Evolutionary conservation across 1,140 invertebrate species (phyloP).

Genomic region (Pararge aegeria): DNA sequence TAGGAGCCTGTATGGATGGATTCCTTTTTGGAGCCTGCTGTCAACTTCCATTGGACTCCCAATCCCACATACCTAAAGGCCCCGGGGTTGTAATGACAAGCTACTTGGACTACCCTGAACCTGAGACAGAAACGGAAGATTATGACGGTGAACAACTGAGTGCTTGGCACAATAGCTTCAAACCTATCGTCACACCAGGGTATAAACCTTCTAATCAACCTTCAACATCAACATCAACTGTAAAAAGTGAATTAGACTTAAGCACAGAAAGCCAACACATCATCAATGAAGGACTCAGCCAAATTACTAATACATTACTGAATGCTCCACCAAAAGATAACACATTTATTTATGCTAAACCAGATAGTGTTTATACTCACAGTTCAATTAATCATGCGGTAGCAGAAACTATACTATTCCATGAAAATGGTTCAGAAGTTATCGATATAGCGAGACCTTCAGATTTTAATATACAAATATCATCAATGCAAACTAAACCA

Average conservation of each 20-base stretch:
- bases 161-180: constrained; percentile 70
- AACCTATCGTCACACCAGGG: constrained; percentile 68
- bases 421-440: constrained; percentile 81
- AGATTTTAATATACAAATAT: constrained; percentile 79
- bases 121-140: constrained; percentile 55
- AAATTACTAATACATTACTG: constrained; percentile 78
- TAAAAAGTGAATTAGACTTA: constrained; percentile 56
- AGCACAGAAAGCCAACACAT: constrained; percentile 57
- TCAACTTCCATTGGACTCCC: constrained; percentile 77
- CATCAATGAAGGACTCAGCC: constrained; percentile 70
- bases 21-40: constrained; percentile 96
- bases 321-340: constrained; percentile 65
- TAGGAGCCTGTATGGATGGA: constrained; percentile 94
- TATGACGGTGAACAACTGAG: constrained; percentile 65
- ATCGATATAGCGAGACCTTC: constrained; percentile 82
- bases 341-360: constrained; percentile 62
- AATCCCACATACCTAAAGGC: constrained; percentile 72
- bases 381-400: constrained; percentile 81
- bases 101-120: constrained; percentile 67
- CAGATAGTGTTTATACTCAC: constrained; percentile 59
- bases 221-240: constrained; percentile 53
- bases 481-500: constrained; percentile 75
- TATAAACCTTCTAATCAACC: constrained; percentile 51
- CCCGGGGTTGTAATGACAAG: constrained; percentile 71
- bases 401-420: constrained; percentile 84